A percentile compares a stretch with the other conserved stretches of the same genome.
Evolutionary conservation across 2,888 invertebrate genomes (phyloP).

Genomic region (Acleris laterana): DNA sequence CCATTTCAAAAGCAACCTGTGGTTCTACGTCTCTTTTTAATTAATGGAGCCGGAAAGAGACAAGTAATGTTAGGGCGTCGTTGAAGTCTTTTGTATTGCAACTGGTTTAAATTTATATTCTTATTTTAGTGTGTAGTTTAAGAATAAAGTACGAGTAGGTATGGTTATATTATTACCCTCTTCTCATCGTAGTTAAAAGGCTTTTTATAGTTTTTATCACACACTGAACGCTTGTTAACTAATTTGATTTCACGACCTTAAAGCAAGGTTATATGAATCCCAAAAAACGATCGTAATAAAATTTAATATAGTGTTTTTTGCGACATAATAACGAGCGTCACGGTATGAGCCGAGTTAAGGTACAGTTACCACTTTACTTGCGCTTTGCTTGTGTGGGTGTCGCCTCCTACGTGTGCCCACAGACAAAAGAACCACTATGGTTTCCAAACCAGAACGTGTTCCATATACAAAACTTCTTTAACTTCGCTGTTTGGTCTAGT

Average conservation of each 20-base stretch:
- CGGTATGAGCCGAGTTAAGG: conserved; percentile 30
- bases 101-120: conserved; percentile 26
- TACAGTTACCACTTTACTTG: conserved; percentile 39
- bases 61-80: conserved; percentile 31
- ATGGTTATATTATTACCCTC: neutral
- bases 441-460: conserved; percentile 58
- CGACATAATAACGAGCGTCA: conserved; percentile 33
- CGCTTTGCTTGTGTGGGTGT: conserved; percentile 55
- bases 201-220: conserved; percentile 23
- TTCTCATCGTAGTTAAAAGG: conserved; percentile 3
- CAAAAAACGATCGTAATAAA: conserved; percentile 47
- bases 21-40: conserved; percentile 24
- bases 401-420: conserved; percentile 58
- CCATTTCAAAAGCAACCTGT: conserved; percentile 9
- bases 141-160: no score
- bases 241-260: conserved; percentile 58
- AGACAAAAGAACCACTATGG: conserved; percentile 55
- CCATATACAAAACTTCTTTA: conserved; percentile 66
- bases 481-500: conserved; percentile 81
- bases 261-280: conserved; percentile 50
- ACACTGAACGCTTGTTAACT: conserved; percentile 36
- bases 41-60: conserved; percentile 25
- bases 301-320: conserved; percentile 33
- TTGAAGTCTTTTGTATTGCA: conserved; percentile 47
- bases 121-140: neutral